Evolutionary conservation across 2,888 invertebrate genomes (phyloP).

Genomic region (Cataglyphis livida): DNA sequence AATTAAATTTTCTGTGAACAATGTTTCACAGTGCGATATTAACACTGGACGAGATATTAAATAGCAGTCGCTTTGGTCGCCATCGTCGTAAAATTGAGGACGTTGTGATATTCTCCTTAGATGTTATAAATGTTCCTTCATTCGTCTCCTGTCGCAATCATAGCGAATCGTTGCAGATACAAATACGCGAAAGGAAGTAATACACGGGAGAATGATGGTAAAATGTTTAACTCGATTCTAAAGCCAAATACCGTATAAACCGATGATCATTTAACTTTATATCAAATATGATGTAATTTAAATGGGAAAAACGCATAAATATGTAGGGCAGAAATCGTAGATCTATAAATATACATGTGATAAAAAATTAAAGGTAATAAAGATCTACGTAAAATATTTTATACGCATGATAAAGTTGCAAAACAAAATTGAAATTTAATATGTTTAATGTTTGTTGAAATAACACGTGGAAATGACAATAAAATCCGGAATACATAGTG

Average conservation of each 20-base stretch:
- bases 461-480: neutral
- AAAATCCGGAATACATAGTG: neutral
- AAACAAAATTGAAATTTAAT: neutral
- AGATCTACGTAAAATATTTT: neutral
- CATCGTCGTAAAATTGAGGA: constrained; percentile 28
- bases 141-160: constrained; percentile 34
- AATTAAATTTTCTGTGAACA: constrained; percentile 45
- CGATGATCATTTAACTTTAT: neutral
- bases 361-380: neutral
- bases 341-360: neutral
- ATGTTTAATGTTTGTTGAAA: neutral
- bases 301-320: neutral
- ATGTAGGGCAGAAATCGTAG: neutral
- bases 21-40: constrained; percentile 20
- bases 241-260: neutral
- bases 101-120: constrained; percentile 31
- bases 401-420: neutral
- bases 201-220: neutral
- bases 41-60: constrained; percentile 38
- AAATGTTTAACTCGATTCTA: constrained; percentile 18
- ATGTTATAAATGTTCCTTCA: constrained; percentile 20
- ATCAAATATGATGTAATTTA: neutral
- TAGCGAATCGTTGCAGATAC: neutral
- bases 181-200: constrained; percentile 8
- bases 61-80: constrained; percentile 25